A percentile compares a stretch with the other conserved stretches of the same genome.
phyloP scores from a whole-genome alignment of 2,888 invertebrate genomes.

The Trachelus iudaicus region DNA sequence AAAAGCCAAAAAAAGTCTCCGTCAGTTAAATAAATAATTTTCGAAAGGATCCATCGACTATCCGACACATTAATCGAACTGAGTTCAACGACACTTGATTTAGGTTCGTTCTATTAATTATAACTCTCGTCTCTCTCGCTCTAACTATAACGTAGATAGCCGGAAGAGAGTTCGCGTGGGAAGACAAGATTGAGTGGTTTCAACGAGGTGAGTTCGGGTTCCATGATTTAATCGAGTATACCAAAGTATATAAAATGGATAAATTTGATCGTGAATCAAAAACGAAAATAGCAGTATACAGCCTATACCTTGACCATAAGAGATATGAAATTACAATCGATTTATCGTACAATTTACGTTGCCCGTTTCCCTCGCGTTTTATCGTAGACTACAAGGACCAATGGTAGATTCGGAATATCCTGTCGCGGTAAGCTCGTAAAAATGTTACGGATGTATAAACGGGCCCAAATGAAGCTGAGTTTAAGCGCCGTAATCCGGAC shows the following conservation, averaged over 20 bases:
- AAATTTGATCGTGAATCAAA: neutral
- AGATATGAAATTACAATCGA: neutral
- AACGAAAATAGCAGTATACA: neutral
- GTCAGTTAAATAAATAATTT: neutral
- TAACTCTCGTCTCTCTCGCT: neutral
- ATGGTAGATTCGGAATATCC: neutral
- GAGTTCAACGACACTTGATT: neutral
- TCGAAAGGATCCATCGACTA: neutral
- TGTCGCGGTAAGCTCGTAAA: constrained; percentile 19
- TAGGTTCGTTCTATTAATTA: neutral
- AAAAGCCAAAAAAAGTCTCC: neutral
- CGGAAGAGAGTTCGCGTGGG: neutral
- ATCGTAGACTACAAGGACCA: neutral
- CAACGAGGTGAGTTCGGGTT: neutral
- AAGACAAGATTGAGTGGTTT: neutral
- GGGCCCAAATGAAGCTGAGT: constrained; percentile 30
- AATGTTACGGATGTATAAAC: constrained; percentile 19
- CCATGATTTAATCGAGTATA: neutral
- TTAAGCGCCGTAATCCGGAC: constrained; percentile 38
- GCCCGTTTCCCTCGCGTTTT: neutral
- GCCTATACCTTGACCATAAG: neutral
- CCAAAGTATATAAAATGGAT: neutral
- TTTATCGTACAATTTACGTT: neutral
- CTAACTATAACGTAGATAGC: neutral
- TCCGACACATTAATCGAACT: neutral